phyloP scores from a whole-genome alignment of 2,113 vertebrate species.

The Strix uralensis region DNA sequence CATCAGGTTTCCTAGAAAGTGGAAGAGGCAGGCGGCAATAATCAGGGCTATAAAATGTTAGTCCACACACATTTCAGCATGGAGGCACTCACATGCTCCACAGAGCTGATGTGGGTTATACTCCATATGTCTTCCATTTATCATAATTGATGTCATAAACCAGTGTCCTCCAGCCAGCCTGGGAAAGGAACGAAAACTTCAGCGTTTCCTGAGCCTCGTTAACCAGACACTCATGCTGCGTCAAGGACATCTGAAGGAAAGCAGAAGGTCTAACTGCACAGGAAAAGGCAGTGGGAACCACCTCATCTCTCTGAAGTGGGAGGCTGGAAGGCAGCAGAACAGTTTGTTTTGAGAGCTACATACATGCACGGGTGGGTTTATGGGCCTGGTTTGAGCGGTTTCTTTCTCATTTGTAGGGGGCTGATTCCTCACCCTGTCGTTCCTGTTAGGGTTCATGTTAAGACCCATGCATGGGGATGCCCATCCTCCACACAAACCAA shows the following conservation, averaged over 20 bases:
- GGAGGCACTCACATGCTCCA: not conserved
- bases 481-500: rapidly evolving
- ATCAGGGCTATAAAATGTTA: not conserved
- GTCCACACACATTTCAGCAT: rapidly evolving
- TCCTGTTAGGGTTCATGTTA: not conserved
- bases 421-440: not conserved
- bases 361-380: too few species aligned
- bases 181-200: not conserved
- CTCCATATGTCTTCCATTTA: not conserved
- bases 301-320: not conserved
- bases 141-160: not conserved
- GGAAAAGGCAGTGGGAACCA: not conserved
- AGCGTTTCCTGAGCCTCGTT: not conserved
- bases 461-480: too few species aligned
- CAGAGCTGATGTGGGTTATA: not conserved
- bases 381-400: not conserved
- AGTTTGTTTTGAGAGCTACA: not conserved
- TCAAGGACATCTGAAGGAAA: not conserved
- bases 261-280: not conserved
- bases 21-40: not conserved
- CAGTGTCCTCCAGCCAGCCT: not conserved
- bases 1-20: not conserved
- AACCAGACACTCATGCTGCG: not conserved
- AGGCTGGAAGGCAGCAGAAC: not conserved
- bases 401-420: not conserved